phyloP scores from a whole-genome alignment of 2,113 vertebrate genomes.

The Seriola rivoliana region DNA sequence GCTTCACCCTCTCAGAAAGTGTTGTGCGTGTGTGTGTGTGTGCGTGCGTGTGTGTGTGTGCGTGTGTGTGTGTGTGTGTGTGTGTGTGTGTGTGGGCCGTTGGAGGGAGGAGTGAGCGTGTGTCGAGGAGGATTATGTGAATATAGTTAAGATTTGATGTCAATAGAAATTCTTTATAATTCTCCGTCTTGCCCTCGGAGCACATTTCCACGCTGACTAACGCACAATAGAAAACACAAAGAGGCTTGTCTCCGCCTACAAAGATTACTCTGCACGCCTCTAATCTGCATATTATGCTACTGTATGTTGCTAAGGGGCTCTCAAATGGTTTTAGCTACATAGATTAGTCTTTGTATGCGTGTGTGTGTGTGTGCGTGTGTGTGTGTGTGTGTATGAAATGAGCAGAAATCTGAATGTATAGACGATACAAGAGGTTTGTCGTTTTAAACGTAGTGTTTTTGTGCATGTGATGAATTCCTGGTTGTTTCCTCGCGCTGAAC shows the following conservation, averaged over 20 bases:
- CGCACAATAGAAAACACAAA: constrained; percentile 70
- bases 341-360: constrained; percentile 44
- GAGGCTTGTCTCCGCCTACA: constrained; percentile 53
- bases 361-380: constrained; percentile 1
- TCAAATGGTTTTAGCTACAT: constrained; percentile 48
- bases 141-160: constrained; percentile 78
- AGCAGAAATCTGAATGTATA: no score
- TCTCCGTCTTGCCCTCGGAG: constrained; percentile 64
- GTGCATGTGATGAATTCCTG: no score
- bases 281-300: constrained; percentile 61
- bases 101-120: constrained; percentile 42
- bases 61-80: constrained; percentile 14
- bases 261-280: constrained; percentile 57
- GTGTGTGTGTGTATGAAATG: constrained; percentile 14
- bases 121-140: constrained; percentile 73
- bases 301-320: constrained; percentile 53
- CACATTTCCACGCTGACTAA: constrained; percentile 74
- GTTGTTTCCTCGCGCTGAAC: no score
- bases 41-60: constrained; percentile 37
- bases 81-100: constrained; percentile 44
- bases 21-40: no score
- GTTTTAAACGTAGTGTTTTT: no score
- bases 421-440: no score
- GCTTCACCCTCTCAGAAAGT: no score
- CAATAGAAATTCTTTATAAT: constrained; percentile 73